Conservation (phyloP, 2,888 invertebrate genomes). For the Xestia ashworthii region DNA sequence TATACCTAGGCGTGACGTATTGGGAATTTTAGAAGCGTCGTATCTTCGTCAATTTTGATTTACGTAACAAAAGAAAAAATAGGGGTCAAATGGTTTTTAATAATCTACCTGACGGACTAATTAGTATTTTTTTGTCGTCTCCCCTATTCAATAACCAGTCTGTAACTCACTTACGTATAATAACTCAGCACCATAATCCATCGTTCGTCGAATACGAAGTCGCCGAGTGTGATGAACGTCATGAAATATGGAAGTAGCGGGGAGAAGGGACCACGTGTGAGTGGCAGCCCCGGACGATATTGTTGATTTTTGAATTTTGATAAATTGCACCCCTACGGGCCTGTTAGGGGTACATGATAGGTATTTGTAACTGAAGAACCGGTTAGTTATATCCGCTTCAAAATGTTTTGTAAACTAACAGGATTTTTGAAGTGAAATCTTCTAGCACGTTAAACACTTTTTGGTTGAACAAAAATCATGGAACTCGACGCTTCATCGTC, state of each 20-base stretch:
- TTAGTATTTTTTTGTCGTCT: too few relatives aligned
- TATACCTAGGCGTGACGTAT: too few relatives aligned
- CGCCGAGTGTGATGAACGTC: constrained; percentile 36
- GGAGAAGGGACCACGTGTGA: constrained; percentile 39
- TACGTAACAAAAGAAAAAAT: too few relatives aligned
- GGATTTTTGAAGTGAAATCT: neutral
- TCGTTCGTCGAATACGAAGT: constrained; percentile 23
- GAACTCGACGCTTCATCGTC: too few relatives aligned
- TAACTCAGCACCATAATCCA: neutral
- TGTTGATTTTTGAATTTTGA: constrained; percentile 61
- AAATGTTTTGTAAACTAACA: neutral
- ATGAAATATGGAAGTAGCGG: constrained; percentile 51
- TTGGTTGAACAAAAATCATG: too few relatives aligned
- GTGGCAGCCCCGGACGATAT: constrained; percentile 42
- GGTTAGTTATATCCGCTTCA: neutral
- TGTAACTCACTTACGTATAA: too few relatives aligned
- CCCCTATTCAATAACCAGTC: too few relatives aligned
- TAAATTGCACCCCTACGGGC: constrained; percentile 46
- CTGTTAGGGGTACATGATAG: neutral
- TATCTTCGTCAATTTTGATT: too few relatives aligned
- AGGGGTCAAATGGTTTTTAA: too few relatives aligned
- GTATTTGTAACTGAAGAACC: neutral
- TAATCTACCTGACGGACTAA: too few relatives aligned
- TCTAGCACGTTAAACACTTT: too few relatives aligned
- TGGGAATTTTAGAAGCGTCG: too few relatives aligned